Conservation (phyloP, 2,888 invertebrate genomes). For the Calliopum simillimum region DNA sequence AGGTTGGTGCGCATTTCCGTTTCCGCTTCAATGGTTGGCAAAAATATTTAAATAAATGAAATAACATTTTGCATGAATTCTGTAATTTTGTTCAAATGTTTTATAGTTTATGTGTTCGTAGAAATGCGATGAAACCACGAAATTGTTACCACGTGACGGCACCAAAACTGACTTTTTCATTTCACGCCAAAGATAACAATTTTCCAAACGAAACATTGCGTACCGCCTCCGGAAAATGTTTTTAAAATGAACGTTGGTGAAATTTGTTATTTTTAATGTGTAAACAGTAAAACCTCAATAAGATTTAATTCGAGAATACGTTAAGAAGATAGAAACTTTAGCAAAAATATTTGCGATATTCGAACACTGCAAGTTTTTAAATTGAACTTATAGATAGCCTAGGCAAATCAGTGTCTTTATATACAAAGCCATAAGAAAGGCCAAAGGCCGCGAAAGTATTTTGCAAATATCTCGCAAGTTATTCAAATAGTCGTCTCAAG, state of each 20-base stretch:
- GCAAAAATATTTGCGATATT: no score
- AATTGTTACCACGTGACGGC: constrained; percentile 35
- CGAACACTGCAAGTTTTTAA: no score
- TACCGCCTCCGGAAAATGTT: constrained; percentile 19
- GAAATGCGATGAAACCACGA: not conserved
- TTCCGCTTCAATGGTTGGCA: constrained; percentile 27
- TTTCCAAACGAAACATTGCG: constrained; percentile 36
- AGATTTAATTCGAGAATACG: no score
- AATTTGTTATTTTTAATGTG: constrained; percentile 39
- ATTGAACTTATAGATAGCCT: no score
- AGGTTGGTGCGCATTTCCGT: constrained; percentile 31
- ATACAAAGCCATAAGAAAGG: no score
- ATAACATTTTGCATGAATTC: not conserved
- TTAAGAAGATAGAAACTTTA: no score
- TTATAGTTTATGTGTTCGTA: not conserved
- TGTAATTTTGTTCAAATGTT: constrained; percentile 20
- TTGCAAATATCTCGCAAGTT: no score
- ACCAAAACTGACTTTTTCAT: constrained; percentile 62
- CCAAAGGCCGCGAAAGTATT: no score
- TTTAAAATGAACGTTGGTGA: constrained; percentile 30
- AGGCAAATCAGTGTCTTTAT: no score
- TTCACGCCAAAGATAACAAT: constrained; percentile 56
- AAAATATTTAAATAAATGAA: constrained; percentile 25
- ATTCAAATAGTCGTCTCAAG: no score
- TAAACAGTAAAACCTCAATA: constrained; percentile 38